Evolutionary conservation across 2,113 vertebrate genomes (phyloP), one percentile per base, ranked within the genome.

Genomic region (Tenebrosternarchus preto): DNA sequence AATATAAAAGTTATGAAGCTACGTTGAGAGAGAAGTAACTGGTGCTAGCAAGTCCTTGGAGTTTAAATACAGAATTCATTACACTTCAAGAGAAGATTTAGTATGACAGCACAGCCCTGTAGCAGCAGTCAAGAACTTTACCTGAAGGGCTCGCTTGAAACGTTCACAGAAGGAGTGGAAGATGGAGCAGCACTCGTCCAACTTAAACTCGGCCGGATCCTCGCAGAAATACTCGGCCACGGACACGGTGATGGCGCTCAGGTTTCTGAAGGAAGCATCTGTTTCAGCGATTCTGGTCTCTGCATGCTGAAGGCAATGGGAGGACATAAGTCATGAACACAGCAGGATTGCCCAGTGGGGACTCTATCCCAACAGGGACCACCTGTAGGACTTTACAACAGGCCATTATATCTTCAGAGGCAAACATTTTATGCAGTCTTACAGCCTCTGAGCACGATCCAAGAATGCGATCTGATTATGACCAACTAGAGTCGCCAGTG

Each of bases 221-320:
- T 94, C 93, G 77, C 93, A 94, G 84, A 93, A 92, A 86, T 92
- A 94, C 22, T 91, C 90, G 0, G 93, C 92, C 73, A 94, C 91
- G 5, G 88, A 84, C 43, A 90, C 83, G 22, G 84, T 92, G 33
- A 89, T 63, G 0, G 84, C 73, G 78, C 87, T 85, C 24, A 94
- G 46, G 11, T 83, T 74, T 74, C 88, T 76, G 25, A 93, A 86
- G 17, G 89, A 83, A 0, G 5, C 33, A 55, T 91, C 81, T 0
- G 85, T 85, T 78, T 92, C 83, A 55, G 46, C 76, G 69, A 94
- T 77, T 59, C 78, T 86, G 66, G 74, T 59, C 46, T 92, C 91
- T 0, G 92, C 90, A 63, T 88, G 78, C 93, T 94, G 73, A 36
- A 80, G 67, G 12, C 17, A 59, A 2, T 20, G 27, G 7, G 73